phyloP scores from a whole-genome alignment of 2,113 vertebrate genomes.

The Xyrauchen texanus region DNA sequence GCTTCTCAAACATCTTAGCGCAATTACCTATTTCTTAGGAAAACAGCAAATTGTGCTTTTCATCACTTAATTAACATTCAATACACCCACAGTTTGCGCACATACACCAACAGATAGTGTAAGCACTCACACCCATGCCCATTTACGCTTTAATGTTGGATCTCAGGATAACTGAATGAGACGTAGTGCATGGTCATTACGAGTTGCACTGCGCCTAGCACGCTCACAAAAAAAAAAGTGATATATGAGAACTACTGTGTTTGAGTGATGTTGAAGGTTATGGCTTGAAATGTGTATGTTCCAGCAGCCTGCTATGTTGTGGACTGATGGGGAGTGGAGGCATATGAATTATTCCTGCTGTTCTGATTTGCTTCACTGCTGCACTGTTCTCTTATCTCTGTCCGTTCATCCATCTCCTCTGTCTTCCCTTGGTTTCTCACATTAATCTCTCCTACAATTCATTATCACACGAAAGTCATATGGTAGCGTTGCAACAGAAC shows the following conservation, averaged over 20 bases:
- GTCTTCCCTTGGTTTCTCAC: slow-evolving; percentile 7
- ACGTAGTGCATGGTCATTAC: too few relatives aligned
- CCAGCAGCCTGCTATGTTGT: background rate
- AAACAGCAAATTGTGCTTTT: too few relatives aligned
- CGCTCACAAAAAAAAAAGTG: background rate
- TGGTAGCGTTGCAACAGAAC: slow-evolving; percentile 1
- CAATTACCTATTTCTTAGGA: too few relatives aligned
- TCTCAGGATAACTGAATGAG: too few relatives aligned
- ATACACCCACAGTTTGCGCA: too few relatives aligned
- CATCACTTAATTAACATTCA: too few relatives aligned
- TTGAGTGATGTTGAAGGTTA: background rate
- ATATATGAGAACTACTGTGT: slow-evolving; percentile 2
- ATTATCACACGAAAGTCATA: slow-evolving; percentile 37
- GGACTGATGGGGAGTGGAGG: background rate
- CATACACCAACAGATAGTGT: too few relatives aligned
- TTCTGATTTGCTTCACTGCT: slow-evolving; percentile 20
- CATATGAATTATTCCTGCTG: slow-evolving; percentile 47
- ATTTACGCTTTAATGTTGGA: too few relatives aligned
- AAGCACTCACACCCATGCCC: too few relatives aligned
- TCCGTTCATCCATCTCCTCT: slow-evolving; percentile 46
- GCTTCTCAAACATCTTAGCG: too few relatives aligned
- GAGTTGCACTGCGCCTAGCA: too few relatives aligned
- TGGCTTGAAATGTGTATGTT: background rate
- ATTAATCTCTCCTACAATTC: slow-evolving; percentile 44
- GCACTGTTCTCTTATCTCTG: slow-evolving; percentile 33